These are phyloP conservation scores for Lithobates pipiens DNA, from an alignment of 2,797 vertebrate species.

Conservation along the genomic window DNA sequence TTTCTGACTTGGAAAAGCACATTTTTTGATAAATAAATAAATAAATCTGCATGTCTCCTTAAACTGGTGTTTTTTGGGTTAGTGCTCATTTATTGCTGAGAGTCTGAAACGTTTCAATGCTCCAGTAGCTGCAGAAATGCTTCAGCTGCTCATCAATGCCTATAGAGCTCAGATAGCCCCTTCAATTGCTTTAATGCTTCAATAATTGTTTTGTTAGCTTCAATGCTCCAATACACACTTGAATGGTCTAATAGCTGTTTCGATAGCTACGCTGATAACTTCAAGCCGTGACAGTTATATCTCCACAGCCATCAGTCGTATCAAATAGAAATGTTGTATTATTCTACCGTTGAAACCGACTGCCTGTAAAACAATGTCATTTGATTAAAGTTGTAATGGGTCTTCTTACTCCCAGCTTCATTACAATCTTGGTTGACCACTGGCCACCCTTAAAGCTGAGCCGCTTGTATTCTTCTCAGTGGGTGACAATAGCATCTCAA, in stretches of 20 bases:
- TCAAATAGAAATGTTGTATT: slow-evolving; percentile 61
- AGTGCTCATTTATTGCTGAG: background rate
- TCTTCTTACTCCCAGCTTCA: slow-evolving; percentile 39
- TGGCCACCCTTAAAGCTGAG: slow-evolving; percentile 53
- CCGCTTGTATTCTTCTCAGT: slow-evolving; percentile 47
- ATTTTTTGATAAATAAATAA: no score
- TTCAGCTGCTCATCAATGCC: slow-evolving; percentile 52
- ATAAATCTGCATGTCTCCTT: background rate
- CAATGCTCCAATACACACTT: slow-evolving; percentile 53
- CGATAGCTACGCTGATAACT: slow-evolving; percentile 57
- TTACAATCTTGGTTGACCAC: slow-evolving; percentile 45
- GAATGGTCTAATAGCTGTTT: slow-evolving; percentile 57
- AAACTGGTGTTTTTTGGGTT: background rate
- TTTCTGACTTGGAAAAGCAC: no score
- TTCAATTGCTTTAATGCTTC: slow-evolving; percentile 61
- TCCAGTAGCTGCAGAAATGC: slow-evolving; percentile 52
- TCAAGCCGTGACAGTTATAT: slow-evolving; percentile 46
- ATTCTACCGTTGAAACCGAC: slow-evolving; percentile 50
- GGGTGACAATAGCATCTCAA: slow-evolving; percentile 42
- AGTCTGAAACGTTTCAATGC: slow-evolving; percentile 51
- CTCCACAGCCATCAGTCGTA: slow-evolving; percentile 57
- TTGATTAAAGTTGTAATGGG: slow-evolving; percentile 61
- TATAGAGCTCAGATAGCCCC: slow-evolving; percentile 50
- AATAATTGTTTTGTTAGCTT: slow-evolving; percentile 60
- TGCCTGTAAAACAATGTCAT: slow-evolving; percentile 62